Evolutionary conservation across 2,797 vertebrate species (phyloP).

Genomic region (Philypnodon macrostomus): DNA sequence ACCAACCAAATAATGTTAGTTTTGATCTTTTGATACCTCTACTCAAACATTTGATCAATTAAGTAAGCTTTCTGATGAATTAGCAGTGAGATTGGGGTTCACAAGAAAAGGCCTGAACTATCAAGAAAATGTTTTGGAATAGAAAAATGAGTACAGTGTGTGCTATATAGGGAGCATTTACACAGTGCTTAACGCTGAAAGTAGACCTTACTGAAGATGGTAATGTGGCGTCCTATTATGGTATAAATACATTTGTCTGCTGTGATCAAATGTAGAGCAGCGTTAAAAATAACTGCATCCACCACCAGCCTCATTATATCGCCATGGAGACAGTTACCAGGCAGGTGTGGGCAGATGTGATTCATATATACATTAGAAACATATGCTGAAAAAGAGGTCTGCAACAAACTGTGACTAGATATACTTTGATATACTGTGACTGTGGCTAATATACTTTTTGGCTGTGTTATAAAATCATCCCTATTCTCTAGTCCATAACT

Average conservation of each 20-base stretch:
- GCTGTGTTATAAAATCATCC: too few species aligned
- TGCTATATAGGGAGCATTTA: not conserved
- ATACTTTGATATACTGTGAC: too few species aligned
- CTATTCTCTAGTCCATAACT: too few species aligned
- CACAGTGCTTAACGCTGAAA: not conserved
- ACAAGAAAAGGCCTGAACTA: not conserved
- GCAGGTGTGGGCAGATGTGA: slow-evolving; percentile 3
- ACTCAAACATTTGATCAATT: too few species aligned
- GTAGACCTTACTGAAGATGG: not conserved
- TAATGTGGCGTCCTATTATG: not conserved
- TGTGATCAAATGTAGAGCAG: slow-evolving; percentile 1
- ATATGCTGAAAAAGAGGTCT: not conserved
- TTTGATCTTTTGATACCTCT: too few species aligned
- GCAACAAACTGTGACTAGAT: too few species aligned
- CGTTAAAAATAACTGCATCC: not conserved
- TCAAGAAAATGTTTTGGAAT: not conserved
- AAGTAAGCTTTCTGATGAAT: too few species aligned
- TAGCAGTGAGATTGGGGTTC: too few species aligned
- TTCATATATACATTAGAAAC: not conserved
- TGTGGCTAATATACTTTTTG: too few species aligned
- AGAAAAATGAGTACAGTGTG: not conserved
- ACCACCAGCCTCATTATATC: not conserved
- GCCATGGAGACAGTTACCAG: slow-evolving; percentile 1
- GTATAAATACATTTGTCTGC: not conserved
- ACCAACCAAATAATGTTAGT: too few species aligned